These are phyloP conservation scores for Danio jaintianensis DNA, from an alignment of 2,797 vertebrate genomes.

Conservation along the genomic window DNA sequence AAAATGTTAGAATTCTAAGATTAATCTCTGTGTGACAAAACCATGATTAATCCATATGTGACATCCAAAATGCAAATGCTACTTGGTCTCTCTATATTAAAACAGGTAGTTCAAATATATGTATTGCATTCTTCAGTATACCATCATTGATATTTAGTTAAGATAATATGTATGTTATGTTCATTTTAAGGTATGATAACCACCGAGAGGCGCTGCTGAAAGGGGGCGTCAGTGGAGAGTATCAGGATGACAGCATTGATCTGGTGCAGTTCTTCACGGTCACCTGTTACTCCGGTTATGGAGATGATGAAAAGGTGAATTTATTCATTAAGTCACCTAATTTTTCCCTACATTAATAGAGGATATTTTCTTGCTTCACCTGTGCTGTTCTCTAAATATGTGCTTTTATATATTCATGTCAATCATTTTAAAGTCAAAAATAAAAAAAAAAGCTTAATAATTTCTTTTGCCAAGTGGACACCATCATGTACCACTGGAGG, in stretches of 20 bases:
- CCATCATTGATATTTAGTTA: background rate
- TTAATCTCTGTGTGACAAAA: too few relatives aligned
- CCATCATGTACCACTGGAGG: conserved; percentile 17
- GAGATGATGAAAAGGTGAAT: conserved; percentile 90
- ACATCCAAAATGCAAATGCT: too few relatives aligned
- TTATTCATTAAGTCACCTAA: too few relatives aligned
- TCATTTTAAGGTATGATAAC: conserved; percentile 90
- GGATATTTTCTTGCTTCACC: too few relatives aligned
- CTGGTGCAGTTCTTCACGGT: conserved; percentile 92
- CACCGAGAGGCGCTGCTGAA: conserved; percentile 93
- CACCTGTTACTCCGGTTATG: conserved; percentile 92
- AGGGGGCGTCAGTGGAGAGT: conserved; percentile 89
- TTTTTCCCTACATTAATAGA: too few relatives aligned
- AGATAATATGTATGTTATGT: background rate
- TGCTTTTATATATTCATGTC: background rate
- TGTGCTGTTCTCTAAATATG: too few relatives aligned
- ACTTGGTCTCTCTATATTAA: background rate
- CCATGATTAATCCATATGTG: too few relatives aligned
- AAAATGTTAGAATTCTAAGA: too few relatives aligned
- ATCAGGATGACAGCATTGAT: conserved; percentile 91
- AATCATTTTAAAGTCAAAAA: background rate
- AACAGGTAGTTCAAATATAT: background rate
- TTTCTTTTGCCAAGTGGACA: background rate
- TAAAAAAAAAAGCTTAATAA: background rate
- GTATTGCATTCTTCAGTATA: background rate